Conservation (phyloP, 1,140 invertebrate species). For the Penaeus vannamei region DNA sequence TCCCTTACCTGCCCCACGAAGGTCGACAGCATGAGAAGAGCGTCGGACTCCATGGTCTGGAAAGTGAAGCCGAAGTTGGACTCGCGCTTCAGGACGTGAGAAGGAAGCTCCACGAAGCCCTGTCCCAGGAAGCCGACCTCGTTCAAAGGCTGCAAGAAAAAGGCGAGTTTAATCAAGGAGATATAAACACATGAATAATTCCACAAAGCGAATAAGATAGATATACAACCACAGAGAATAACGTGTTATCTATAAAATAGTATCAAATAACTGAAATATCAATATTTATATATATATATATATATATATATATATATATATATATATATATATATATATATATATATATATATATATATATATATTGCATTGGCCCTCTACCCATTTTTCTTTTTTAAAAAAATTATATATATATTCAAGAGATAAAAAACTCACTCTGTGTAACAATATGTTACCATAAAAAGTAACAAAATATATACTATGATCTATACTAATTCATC, state of each 20-base stretch:
- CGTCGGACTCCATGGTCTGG: constrained; percentile 80
- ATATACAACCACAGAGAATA: neutral
- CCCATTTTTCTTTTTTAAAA: no score
- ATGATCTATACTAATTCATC: neutral
- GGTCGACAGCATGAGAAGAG: constrained; percentile 82
- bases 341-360: no score
- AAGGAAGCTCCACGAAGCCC: constrained; percentile 83
- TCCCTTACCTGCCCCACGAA: constrained; percentile 68
- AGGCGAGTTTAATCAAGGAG: neutral
- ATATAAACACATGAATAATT: neutral
- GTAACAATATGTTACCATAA: no score
- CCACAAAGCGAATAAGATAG: neutral
- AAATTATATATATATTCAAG: no score
- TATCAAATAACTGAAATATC: no score
- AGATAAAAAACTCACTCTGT: no score
- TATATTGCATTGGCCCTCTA: no score
- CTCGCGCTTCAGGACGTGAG: constrained; percentile 78
- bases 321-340: no score
- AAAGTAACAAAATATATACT: neutral
- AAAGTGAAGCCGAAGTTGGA: constrained; percentile 83
- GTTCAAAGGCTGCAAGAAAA: constrained; percentile 74
- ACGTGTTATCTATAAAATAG: no score
- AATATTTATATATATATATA: no score
- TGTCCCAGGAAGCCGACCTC: constrained; percentile 83
- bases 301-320: no score